Evolutionary conservation across 2,888 invertebrate species (phyloP).

Genomic region (Megastigmus dorsalis): DNA sequence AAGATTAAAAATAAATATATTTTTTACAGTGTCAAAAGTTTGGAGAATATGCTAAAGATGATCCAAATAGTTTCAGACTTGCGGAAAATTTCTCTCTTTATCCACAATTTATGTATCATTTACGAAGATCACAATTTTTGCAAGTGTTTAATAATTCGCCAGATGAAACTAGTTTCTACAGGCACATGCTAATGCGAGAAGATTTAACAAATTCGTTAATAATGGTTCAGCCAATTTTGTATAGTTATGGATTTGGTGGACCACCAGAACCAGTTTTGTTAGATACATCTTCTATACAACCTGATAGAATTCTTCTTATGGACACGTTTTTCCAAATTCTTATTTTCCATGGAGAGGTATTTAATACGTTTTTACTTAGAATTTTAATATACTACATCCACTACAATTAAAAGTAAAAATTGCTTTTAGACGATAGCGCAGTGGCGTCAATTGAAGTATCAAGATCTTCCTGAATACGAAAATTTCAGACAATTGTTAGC

Average conservation of each 20-base stretch:
- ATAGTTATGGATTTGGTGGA: constrained; percentile 98
- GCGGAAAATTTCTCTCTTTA: constrained; percentile 98
- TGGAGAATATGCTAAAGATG: constrained; percentile 98
- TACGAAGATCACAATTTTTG: constrained; percentile 97
- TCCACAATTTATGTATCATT: constrained; percentile 99
- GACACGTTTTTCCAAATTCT: constrained; percentile 99
- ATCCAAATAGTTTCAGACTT: constrained; percentile 96
- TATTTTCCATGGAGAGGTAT: constrained; percentile 98
- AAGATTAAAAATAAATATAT: constrained; percentile 25
- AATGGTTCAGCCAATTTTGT: constrained; percentile 99
- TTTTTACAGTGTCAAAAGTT: constrained; percentile 95
- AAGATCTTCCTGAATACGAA: constrained; percentile 97
- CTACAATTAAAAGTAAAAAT: constrained; percentile 6
- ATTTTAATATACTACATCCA: not conserved
- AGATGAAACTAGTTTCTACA: constrained; percentile 99
- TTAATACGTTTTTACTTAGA: constrained; percentile 35
- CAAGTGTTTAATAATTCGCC: constrained; percentile 99
- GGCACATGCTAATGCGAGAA: constrained; percentile 98
- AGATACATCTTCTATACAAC: constrained; percentile 97
- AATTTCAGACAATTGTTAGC: constrained; percentile 96
- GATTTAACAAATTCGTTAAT: constrained; percentile 97
- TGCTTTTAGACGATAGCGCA: constrained; percentile 91
- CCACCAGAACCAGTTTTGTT: constrained; percentile 97
- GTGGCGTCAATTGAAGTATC: constrained; percentile 96
- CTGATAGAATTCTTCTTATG: constrained; percentile 98